Percentiles rank a stretch among this genome's conserved stretches.
These are phyloP conservation scores for Pangasius macronema DNA, from an alignment of 2,797 vertebrate species.

Conservation along the genomic window DNA sequence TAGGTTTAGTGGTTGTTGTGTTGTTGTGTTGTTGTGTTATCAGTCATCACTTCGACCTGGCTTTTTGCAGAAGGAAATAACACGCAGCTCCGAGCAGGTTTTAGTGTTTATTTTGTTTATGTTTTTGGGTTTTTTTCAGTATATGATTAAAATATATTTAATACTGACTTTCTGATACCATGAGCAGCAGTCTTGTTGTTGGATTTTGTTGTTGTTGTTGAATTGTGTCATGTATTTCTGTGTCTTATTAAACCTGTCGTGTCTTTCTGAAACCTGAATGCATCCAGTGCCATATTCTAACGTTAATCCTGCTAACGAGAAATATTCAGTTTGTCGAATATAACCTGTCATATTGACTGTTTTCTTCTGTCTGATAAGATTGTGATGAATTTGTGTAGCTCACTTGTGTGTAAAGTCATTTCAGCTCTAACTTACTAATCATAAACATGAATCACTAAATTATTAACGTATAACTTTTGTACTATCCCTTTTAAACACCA, in stretches of 20 bases:
- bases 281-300: background rate
- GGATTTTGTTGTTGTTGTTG: background rate
- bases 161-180: background rate
- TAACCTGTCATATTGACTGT: background rate
- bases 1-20: background rate
- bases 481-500: background rate
- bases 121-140: background rate
- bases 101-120: background rate
- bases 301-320: too few species aligned
- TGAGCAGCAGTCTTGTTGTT: background rate
- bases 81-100: background rate
- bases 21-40: background rate
- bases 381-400: background rate
- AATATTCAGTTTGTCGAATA: too few species aligned
- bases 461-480: background rate
- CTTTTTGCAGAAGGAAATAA: background rate
- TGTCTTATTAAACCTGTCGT: background rate
- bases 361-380: background rate
- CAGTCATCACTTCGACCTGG: background rate
- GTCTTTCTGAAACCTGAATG: background rate
- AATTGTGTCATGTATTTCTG: background rate
- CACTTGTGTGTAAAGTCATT: background rate
- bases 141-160: background rate
- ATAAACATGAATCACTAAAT: background rate
- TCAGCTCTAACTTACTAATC: background rate